Conservation (phyloP, 2,113 vertebrate species). For the Heterotilapia buettikoferi region DNA sequence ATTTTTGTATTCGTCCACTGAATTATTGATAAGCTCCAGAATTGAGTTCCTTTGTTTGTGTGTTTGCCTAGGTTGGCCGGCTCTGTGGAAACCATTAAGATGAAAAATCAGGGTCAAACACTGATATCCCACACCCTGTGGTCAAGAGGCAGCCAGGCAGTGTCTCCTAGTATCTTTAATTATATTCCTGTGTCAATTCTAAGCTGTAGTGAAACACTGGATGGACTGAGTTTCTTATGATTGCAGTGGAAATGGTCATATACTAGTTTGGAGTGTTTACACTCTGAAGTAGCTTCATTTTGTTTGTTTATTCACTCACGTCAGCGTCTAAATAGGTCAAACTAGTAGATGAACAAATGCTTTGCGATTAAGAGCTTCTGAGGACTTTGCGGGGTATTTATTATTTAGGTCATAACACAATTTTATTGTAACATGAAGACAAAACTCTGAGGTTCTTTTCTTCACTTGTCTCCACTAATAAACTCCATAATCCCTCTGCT, state of each 20-base stretch:
- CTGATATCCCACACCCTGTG: not conserved
- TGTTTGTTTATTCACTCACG: not conserved
- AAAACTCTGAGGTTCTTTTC: not conserved
- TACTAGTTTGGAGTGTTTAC: not conserved
- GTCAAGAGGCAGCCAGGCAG: not conserved
- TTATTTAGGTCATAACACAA: slow-evolving; percentile 2
- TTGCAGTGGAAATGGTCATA: not conserved
- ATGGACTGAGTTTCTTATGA: not conserved
- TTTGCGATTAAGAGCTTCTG: not conserved
- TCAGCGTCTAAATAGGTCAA: not conserved
- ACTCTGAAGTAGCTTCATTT: not conserved
- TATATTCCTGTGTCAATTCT: not conserved
- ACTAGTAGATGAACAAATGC: not conserved
- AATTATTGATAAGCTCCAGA: slow-evolving; percentile 30
- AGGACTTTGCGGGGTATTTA: not conserved
- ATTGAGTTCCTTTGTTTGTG: not conserved
- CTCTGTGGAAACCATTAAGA: not conserved
- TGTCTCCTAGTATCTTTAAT: not conserved
- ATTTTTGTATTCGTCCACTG: slow-evolving; percentile 15
- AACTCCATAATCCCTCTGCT: not conserved
- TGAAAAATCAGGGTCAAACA: not conserved
- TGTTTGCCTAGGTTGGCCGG: not conserved
- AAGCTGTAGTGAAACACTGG: not conserved
- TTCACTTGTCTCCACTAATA: not conserved
- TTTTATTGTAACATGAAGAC: not conserved